Conservation (phyloP, 2,797 vertebrate species). For the Pipistrellus nathusii region DNA sequence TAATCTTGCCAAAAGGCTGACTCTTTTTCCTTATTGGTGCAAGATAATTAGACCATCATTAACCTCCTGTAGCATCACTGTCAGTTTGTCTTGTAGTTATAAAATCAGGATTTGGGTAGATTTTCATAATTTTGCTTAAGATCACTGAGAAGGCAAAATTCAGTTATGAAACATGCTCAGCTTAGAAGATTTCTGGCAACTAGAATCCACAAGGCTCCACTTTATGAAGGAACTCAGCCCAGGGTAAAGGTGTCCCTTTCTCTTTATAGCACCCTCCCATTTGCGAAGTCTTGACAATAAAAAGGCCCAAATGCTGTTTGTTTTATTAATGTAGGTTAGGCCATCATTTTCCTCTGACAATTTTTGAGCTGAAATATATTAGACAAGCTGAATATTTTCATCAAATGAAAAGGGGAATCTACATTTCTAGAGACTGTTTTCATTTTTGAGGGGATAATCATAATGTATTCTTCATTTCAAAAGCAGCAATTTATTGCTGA, state of each 20-base stretch:
- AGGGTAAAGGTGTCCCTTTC: slow-evolving; percentile 2
- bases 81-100: slow-evolving; percentile 75
- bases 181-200: slow-evolving; percentile 65
- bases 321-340: slow-evolving; percentile 30
- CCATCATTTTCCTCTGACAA: slow-evolving; percentile 11
- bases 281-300: slow-evolving; percentile 46
- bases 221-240: slow-evolving; percentile 49
- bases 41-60: slow-evolving; percentile 82
- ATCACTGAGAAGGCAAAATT: slow-evolving; percentile 77
- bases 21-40: slow-evolving; percentile 82
- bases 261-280: not conserved
- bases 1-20: slow-evolving; percentile 82
- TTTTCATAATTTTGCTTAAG: slow-evolving; percentile 81
- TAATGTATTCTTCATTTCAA: slow-evolving; percentile 40
- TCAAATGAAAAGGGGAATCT: slow-evolving; percentile 15
- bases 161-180: slow-evolving; percentile 70
- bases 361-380: slow-evolving; percentile 40
- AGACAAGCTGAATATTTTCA: slow-evolving; percentile 25
- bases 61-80: slow-evolving; percentile 82
- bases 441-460: not conserved
- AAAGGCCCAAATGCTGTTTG: slow-evolving; percentile 35
- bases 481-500: not conserved
- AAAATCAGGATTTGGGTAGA: slow-evolving; percentile 75
- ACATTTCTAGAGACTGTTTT: not conserved
- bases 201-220: slow-evolving; percentile 23